Evolutionary conservation across 2,113 vertebrate species (phyloP), one percentile per base, ranked within the genome.

Genomic region (Perca schrenkii): DNA sequence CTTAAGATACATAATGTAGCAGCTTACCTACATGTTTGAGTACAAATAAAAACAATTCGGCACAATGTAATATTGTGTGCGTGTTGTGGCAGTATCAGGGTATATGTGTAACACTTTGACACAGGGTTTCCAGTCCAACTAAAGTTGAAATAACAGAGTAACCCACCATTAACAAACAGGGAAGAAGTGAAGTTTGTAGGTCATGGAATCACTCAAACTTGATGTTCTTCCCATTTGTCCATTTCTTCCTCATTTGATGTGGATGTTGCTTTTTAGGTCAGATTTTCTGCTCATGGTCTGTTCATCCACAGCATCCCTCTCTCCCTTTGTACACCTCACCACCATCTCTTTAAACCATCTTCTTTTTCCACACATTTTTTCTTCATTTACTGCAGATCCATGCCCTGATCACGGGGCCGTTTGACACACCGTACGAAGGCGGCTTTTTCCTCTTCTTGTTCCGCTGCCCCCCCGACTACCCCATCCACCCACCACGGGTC

Each of bases 381-480:
- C 31, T 52, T 28, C 15, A 7, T 43, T 14, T 62, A 21, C 36
- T n/a, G 2, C 67, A 99, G 98, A 99, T 99, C 94, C 98, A 99
- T 78, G 98, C 98, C 57, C 95, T 99, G 92, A 99, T 99, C 94
- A 99, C 98, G 31, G 98, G 98, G 68, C 98, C 98, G 12, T 99
- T 99, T 80, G 98, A 99, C 95, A 99, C 98, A 22, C 98, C 98
- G 28, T 99, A 99, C 78, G 98, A 99, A 94, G 98, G 98, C 12
- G 98, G 98, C 65, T 99, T 99, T 96, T 99, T 99, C 94, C 96
- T 99, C 91, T 99, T 99, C 95, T 95, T 99, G 93, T 99, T 99
- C 93, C 98, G 98, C 93, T 99, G 98, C 93, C 98, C 98, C 65
- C 98, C 98, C 5, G 98, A 99, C 94, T 99, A 99, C 86, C 98